These are phyloP conservation scores for Cryptocephalus moraei DNA, from an alignment of 2,888 invertebrate genomes.

Conservation along the genomic window DNA sequence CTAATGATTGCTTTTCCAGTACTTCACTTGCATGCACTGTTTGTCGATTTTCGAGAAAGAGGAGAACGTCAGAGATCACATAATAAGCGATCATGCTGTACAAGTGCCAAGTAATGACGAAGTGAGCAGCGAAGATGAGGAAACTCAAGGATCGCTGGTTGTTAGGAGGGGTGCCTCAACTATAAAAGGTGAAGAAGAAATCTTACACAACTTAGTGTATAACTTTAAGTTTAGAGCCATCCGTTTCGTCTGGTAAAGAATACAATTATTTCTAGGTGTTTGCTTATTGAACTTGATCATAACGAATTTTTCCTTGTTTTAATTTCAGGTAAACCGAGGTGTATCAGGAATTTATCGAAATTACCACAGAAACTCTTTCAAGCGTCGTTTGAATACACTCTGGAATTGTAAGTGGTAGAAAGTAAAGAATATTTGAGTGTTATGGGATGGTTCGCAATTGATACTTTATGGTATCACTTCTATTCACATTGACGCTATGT, in stretches of 20 bases:
- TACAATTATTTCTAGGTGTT: too few species aligned
- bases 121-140: conserved; percentile 10
- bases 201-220: conserved; percentile 2
- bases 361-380: not conserved
- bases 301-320: too few species aligned
- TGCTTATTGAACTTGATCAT: too few species aligned
- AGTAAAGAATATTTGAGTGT: not conserved
- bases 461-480: too few species aligned
- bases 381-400: conserved; percentile 24
- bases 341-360: conserved; percentile 7
- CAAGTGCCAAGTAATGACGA: conserved; percentile 10
- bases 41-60: conserved; percentile 18
- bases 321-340: conserved; percentile 14
- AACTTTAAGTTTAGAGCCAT: not conserved
- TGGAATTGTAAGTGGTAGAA: conserved; percentile 28
- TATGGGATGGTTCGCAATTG: too few species aligned
- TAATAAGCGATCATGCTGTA: conserved; percentile 16
- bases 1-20: conserved; percentile 18
- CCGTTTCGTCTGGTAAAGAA: too few species aligned
- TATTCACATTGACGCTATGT: too few species aligned
- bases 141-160: conserved; percentile 2
- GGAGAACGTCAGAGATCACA: conserved; percentile 22
- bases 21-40: conserved; percentile 29
- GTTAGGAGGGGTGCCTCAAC: not conserved
- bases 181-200: conserved; percentile 5